Evolutionary conservation across 2,888 invertebrate species (phyloP).

Genomic region (Drosophila niveifrons): DNA sequence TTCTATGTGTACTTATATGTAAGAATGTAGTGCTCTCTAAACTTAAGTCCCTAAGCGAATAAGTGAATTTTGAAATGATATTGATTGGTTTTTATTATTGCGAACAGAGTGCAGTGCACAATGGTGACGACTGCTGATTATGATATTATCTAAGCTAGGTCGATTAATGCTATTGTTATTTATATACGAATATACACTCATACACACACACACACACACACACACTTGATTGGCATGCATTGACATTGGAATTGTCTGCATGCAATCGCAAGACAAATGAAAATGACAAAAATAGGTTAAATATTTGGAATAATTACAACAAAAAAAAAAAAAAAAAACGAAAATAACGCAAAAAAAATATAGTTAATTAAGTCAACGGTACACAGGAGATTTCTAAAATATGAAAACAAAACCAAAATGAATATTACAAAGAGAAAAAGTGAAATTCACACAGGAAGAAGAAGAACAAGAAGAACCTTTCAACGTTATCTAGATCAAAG

Average conservation of each 20-base stretch:
- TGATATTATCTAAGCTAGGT: conserved; percentile 61
- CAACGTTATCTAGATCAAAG: conserved; percentile 47
- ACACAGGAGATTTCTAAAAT: conserved; percentile 52
- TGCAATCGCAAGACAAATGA: neutral
- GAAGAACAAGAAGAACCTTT: conserved; percentile 12
- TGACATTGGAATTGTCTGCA: conserved; percentile 1
- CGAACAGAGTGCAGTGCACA: conserved; percentile 50
- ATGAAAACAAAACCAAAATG: conserved; percentile 14
- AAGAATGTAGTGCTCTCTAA: conserved; percentile 8
- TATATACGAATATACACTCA: conserved; percentile 23
- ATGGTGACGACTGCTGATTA: conserved; percentile 52
- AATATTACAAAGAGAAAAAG: neutral
- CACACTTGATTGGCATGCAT: neutral
- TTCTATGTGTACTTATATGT: neutral
- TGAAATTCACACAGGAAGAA: conserved; percentile 2
- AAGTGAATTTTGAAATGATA: conserved; percentile 44
- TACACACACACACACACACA: conserved; percentile 6
- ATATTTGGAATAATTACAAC: conserved; percentile 44
- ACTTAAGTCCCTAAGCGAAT: conserved; percentile 8
- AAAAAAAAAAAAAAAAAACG: conserved; percentile 4
- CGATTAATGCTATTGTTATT: conserved; percentile 60
- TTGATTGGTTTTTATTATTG: conserved; percentile 71
- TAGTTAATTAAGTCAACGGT: conserved; percentile 51
- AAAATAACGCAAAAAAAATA: conserved; percentile 24
- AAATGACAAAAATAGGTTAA: conserved; percentile 34